Evolutionary conservation across 2,888 invertebrate genomes (phyloP), one percentile per base, ranked within the genome.

Genomic region (Thumatha senex): DNA sequence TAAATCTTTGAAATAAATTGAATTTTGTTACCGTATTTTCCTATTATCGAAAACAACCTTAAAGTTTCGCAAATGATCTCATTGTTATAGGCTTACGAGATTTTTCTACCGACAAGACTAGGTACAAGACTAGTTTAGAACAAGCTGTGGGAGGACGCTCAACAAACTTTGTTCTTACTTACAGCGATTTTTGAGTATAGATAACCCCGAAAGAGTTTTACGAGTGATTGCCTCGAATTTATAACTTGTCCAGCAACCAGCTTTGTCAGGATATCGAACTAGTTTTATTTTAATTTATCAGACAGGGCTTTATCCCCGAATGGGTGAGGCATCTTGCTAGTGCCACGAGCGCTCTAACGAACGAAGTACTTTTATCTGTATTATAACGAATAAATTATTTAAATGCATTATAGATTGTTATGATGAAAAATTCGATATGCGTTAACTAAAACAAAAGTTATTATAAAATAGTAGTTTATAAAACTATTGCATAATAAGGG

Each of bases 151-250:
- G 51, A 48, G 39, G 51, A 47, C 41, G 54, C 5, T 11, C 48
- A 46, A 36, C 42, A 72, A 81, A 84, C 78, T 82, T 82, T 74
- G 70, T 72, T 72, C 74, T 24, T 70, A 72, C 74, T 24, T 70
- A 72, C 57, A 46, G 45, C 74, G 70, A 72, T 77, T 78, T 82
- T 80, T 72, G 72, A 74, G 71, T 72, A 77, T 70, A 77, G 78
- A 78, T 80, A 74, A 70, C 72, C 72, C 70, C 69, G 70, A 79
- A 76, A 74, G 75, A 82, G 73, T 80, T 80, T 78, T 76, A 78
- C 77, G 78, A 78, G 72, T 76, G 78, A 79, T 77, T 84, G 78
- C 70, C 66, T 72, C 64, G 72, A 75, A 77, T 77, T 76, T 75
- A 71, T 61, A 67, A 71, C 65, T 68, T 70, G 54, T 24, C 5